Evolutionary conservation across 2,113 vertebrate genomes (phyloP).

Genomic region (Bagarius yarrelli): DNA sequence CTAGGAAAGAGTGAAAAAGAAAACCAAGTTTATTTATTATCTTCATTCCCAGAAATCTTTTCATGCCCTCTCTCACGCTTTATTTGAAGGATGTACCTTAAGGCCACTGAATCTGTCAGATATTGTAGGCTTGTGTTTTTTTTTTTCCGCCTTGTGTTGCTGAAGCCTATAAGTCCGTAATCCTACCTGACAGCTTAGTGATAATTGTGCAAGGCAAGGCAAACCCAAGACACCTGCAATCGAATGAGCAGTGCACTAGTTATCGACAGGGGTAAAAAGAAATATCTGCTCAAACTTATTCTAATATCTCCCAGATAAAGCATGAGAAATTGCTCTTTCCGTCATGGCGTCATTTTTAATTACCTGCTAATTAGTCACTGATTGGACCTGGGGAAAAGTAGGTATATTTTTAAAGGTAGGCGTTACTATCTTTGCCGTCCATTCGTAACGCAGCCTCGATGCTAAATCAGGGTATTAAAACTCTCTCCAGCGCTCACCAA

Average conservation of each 20-base stretch:
- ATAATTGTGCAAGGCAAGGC: conserved; percentile 63
- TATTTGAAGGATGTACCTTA: conserved; percentile 46
- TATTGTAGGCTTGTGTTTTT: conserved; percentile 41
- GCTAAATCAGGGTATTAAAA: conserved; percentile 23
- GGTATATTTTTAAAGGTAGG: conserved; percentile 5
- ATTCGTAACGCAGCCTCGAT: neutral
- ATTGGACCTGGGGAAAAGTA: conserved; percentile 1
- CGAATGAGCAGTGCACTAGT: conserved; percentile 53
- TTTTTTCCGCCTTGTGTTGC: conserved; percentile 46
- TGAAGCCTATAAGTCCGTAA: conserved; percentile 61
- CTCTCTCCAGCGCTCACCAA: neutral
- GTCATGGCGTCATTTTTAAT: neutral
- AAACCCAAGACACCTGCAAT: conserved; percentile 59
- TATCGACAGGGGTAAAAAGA: conserved; percentile 52
- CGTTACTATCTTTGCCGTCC: conserved; percentile 19
- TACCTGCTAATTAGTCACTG: conserved; percentile 17
- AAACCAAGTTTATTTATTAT: conserved; percentile 57
- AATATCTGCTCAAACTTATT: conserved; percentile 18
- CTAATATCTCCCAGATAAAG: conserved; percentile 43
- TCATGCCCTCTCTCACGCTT: conserved; percentile 36
- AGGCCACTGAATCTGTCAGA: conserved; percentile 55
- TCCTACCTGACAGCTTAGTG: conserved; percentile 70
- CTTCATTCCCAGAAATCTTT: conserved; percentile 49
- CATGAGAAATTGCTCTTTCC: conserved; percentile 57
- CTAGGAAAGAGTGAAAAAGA: conserved; percentile 50